Evolutionary conservation across 64 coral and sea anemone genomes (phyloP), one percentile per base, ranked within the genome.

Genomic region (Stylophora pistillata): DNA sequence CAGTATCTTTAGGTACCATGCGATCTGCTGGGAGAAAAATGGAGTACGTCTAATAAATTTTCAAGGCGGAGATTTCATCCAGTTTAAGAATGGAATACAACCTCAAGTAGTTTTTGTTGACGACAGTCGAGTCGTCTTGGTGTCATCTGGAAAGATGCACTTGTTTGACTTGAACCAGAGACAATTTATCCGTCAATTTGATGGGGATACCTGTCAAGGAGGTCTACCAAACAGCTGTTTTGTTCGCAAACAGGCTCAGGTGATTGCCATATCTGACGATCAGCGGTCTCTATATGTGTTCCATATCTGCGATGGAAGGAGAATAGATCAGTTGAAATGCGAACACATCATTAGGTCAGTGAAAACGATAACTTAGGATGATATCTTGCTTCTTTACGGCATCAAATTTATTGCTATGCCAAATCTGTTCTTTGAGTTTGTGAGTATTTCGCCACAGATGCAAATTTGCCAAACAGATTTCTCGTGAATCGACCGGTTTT

Each of bases 231-330:
- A 71, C 29, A 81, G 71, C 27, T 88, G 53, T 55, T 95, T 88
- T 23, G 77, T 95, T 23, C 76, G 62, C 58, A 73, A 88, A 15
- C 85, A 82, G 37, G 30, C 54, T 41, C 33, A 83, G 31, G 55
- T 95, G 26, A 63, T 91, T 30, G 88, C 88, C 13, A 72, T 95
- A 30, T 81, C 85, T 65, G 37, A 55, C 37, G 69, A 73, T 41
- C 84, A 85, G 56, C 80, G 71, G 31, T 58, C 84, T 58, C 27
- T 95, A 6, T 52, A 79, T 5, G 85, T 86, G 21, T 95, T 88
- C 87, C 89, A 95, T 89, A 71, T 95, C 69, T 88, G 13, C 12
- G 83, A 59, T n/a, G 94, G 94, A 15, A 82, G 74, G 31, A 91
- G 57, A 62, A 77, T 76, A 47, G 78, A 54, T 14, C 68, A 91